Percentiles rank a stretch among this genome's conserved stretches.
These are phyloP conservation scores for Conus canariensis DNA, from an alignment of 2,888 invertebrate genomes.

Conservation along the genomic window DNA sequence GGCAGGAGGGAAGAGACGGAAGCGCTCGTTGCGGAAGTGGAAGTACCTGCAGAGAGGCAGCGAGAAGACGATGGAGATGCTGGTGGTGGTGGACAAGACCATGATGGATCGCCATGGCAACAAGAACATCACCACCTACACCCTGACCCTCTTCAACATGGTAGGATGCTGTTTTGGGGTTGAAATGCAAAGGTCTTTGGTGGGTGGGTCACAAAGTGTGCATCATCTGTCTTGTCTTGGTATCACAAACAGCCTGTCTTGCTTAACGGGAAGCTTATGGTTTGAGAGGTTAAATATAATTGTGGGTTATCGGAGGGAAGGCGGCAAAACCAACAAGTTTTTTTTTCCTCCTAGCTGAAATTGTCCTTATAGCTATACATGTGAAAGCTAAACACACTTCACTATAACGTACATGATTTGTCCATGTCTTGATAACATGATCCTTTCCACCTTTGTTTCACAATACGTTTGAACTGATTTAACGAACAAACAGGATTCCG, in stretches of 20 bases:
- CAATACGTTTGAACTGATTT: too few species aligned
- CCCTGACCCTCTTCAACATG: constrained; percentile 76
- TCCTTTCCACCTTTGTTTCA: too few species aligned
- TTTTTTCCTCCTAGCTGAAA: too few species aligned
- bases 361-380: too few species aligned
- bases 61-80: constrained; percentile 69
- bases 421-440: not conserved
- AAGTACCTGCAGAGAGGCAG: constrained; percentile 35
- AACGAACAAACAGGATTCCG: too few species aligned
- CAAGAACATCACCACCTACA: constrained; percentile 74
- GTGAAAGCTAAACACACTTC: too few species aligned
- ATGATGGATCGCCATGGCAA: constrained; percentile 73
- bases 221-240: not conserved
- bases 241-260: not conserved
- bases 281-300: too few species aligned
- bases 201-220: not conserved
- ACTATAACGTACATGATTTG: too few species aligned
- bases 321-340: too few species aligned
- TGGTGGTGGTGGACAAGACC: constrained; percentile 74
- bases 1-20: not conserved
- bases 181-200: not conserved
- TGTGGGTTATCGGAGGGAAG: too few species aligned
- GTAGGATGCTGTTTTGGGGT: constrained; percentile 54
- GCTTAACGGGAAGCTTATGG: too few species aligned
- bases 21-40: constrained; percentile 41